These are phyloP conservation scores for Neogobius melanostomus DNA, from an alignment of 2,113 vertebrate genomes.

Conservation along the genomic window DNA sequence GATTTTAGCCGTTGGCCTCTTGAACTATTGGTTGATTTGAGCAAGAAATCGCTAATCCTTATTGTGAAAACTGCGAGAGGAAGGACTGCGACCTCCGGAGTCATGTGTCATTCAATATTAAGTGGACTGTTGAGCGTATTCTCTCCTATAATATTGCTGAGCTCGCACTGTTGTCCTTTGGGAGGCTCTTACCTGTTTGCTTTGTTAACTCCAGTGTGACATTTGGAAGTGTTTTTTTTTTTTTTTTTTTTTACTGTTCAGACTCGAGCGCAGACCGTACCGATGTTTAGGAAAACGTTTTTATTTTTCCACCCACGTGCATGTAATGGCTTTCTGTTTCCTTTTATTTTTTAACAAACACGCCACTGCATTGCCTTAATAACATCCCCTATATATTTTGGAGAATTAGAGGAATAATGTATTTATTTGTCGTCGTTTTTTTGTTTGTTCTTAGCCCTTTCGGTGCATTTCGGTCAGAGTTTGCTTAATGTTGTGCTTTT, in stretches of 20 bases:
- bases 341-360: slow-evolving; percentile 50
- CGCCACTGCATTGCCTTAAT: slow-evolving; percentile 82
- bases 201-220: no score
- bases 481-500: slow-evolving; percentile 23
- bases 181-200: no score
- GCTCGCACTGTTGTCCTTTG: no score
- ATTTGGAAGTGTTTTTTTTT: neutral
- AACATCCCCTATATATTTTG: slow-evolving; percentile 42
- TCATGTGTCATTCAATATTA: no score
- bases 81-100: no score
- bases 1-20: no score
- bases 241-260: slow-evolving; percentile 2
- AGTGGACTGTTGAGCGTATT: no score
- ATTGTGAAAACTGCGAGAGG: no score
- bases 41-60: no score
- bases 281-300: slow-evolving; percentile 32
- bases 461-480: slow-evolving; percentile 38
- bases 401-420: slow-evolving; percentile 49
- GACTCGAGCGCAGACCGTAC: slow-evolving; percentile 3
- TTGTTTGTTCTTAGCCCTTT: slow-evolving; percentile 20
- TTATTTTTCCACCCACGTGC: slow-evolving; percentile 19
- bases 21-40: no score
- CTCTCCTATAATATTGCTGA: no score
- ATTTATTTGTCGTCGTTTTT: slow-evolving; percentile 71
- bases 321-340: slow-evolving; percentile 53